phyloP scores from a whole-genome alignment of 2,113 vertebrate species.

The Ceyx cyanopectus region DNA sequence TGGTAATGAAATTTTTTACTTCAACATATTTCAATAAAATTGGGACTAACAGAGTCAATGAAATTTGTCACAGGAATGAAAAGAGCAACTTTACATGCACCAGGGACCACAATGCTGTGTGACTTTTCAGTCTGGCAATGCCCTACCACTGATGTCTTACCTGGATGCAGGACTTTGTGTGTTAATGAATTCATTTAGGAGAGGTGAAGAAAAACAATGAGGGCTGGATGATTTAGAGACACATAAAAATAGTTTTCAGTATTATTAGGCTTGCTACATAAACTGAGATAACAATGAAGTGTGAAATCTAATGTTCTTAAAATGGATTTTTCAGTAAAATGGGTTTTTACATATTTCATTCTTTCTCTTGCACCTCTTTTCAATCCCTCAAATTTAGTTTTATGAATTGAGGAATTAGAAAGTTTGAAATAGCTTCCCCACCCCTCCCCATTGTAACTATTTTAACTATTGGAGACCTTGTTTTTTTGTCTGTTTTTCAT shows the following conservation, averaged over 20 bases:
- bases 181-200: neutral
- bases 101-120: neutral
- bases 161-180: neutral
- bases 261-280: neutral
- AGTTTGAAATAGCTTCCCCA: rapidly evolving
- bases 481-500: neutral
- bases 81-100: neutral
- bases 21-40: neutral
- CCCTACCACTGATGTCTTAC: neutral
- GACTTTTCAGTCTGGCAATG: neutral
- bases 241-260: neutral
- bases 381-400: neutral
- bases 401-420: neutral
- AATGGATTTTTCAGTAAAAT: slow-evolving; percentile 41
- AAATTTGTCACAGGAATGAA: neutral
- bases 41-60: neutral
- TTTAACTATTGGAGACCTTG: neutral
- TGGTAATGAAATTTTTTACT: neutral
- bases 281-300: neutral
- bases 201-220: neutral
- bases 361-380: neutral
- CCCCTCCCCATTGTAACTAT: neutral
- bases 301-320: slow-evolving; percentile 38
- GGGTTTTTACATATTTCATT: neutral
- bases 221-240: neutral